Conservation (phyloP, 2,797 vertebrate genomes). For the Columba guinea region DNA sequence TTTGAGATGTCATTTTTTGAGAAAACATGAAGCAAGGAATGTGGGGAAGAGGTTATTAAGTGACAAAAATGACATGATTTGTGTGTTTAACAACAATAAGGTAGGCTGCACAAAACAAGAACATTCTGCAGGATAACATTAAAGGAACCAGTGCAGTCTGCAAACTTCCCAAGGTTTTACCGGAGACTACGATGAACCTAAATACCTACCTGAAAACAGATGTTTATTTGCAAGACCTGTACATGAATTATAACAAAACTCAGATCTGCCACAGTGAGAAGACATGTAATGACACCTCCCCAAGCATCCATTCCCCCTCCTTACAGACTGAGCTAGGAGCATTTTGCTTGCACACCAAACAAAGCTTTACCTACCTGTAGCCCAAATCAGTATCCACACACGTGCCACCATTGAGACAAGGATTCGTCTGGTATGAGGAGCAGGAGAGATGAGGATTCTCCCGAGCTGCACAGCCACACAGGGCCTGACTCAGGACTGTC, state of each 20-base stretch:
- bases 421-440: conserved; percentile 79
- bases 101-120: not conserved
- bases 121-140: not conserved
- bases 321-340: not conserved
- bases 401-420: conserved; percentile 87
- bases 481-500: conserved; percentile 64
- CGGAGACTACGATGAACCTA: not conserved
- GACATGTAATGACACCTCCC: not conserved
- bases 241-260: not conserved
- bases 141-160: not conserved
- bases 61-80: not conserved
- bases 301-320: not conserved
- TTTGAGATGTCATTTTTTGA: not conserved
- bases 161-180: not conserved
- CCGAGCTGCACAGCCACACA: conserved; percentile 83
- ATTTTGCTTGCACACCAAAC: not conserved
- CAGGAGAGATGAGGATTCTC: conserved; percentile 80
- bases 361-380: conserved; percentile 80
- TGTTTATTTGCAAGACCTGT: not conserved
- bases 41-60: not conserved
- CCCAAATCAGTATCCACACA: conserved; percentile 85
- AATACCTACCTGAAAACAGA: not conserved
- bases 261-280: not conserved
- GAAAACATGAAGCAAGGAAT: not conserved
- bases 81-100: not conserved